Base-by-base conservation (phyloP, 2,797 vertebrate genomes). In the Poecilia gillii region DNA sequence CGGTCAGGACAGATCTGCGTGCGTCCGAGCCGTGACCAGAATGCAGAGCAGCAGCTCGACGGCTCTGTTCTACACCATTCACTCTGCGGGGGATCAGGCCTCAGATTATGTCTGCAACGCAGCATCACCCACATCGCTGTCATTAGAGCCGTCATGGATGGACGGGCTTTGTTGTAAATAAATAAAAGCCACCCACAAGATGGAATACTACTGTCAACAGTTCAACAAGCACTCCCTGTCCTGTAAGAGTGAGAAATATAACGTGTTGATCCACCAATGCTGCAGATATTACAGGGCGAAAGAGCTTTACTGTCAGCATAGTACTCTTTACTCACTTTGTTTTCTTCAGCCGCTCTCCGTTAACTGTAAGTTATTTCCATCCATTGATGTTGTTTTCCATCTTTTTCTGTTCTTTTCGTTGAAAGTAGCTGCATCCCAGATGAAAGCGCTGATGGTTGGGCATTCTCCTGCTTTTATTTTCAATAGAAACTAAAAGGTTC, bases 11-110 rank as follows among this genome's bases (percentile, higher is more conserved):
- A 84, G 89, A 90, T 90, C 87, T 89, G 83, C 83, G 85, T 89
- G 90, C 88, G 92, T 92, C 89, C 80, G 72, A 91, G 82, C 85
- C 86, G 89, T 96, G 95, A 94, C 91, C 81, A 82, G 93, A 96
- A 95, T 95, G 93, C 87, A 81, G 93, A 95, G 33, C 80, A 89
- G 84, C 74, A 80, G 78, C 89, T 89, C 75, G 45, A 87, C 89
- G 86, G 89, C 87, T 43, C 92, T 49, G 87, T 81, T 90, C 84
- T 84, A 85, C 83, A 75, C 88, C 85, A 84, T 85, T 86, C 74
- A 43, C 92, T 88, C 91, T 55, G 73, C 78, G 68, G 93, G 93
- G 86, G 80, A 87, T 86, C 88, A 78, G 83, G 88, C 92, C 85
- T 91, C 85, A 87, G 85, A 94, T 94, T 92, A 93, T 79, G 81